Evolutionary conservation across 2,113 vertebrate species (phyloP).

Genomic region (Vimba vimba): DNA sequence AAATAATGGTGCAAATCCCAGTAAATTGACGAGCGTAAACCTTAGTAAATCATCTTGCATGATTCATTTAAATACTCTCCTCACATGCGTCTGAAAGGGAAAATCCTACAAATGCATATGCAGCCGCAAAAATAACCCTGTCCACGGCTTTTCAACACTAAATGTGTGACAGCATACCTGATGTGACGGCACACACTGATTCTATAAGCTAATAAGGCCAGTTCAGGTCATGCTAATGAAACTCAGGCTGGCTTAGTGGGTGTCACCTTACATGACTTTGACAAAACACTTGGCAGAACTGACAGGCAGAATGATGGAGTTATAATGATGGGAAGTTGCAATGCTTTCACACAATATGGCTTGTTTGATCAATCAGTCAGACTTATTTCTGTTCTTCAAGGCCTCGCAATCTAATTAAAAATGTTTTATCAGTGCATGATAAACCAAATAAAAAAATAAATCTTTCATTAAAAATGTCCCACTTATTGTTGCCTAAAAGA

Average conservation of each 20-base stretch:
- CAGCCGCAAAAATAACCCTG: too few relatives aligned
- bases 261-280: not conserved
- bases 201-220: not conserved
- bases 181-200: not conserved
- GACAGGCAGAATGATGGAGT: not conserved
- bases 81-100: too few relatives aligned
- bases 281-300: slow-evolving; percentile 5
- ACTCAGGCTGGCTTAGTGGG: not conserved
- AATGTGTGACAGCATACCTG: not conserved
- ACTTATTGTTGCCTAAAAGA: not conserved
- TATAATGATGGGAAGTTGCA: not conserved
- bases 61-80: too few relatives aligned
- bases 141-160: not conserved
- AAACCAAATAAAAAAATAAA: not conserved
- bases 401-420: not conserved
- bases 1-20: too few relatives aligned
- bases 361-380: not conserved
- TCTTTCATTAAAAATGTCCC: not conserved
- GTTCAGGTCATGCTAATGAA: not conserved
- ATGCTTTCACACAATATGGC: not conserved
- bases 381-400: not conserved
- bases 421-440: not conserved
- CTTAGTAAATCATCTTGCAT: too few relatives aligned
- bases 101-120: too few relatives aligned
- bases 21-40: too few relatives aligned